Evolutionary conservation across 2,888 invertebrate genomes (phyloP).

Genomic region (Parnassius glacialis): DNA sequence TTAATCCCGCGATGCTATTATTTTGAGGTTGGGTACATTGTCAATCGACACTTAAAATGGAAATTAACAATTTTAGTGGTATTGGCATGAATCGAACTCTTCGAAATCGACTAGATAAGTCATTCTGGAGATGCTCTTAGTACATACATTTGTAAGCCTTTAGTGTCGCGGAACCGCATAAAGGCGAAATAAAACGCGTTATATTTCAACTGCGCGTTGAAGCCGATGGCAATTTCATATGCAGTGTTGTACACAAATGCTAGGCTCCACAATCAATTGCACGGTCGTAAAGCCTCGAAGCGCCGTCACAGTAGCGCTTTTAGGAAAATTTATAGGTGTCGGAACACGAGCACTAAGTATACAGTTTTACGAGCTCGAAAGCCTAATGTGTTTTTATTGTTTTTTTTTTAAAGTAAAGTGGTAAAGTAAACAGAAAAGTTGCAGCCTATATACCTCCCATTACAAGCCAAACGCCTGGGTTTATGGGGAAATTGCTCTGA

Average conservation of each 20-base stretch:
- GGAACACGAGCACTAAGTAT: constrained; percentile 15
- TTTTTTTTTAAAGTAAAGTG: not conserved
- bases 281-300: constrained; percentile 31
- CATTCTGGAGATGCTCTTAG: too few relatives aligned
- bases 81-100: too few relatives aligned
- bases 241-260: constrained; percentile 34
- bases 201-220: constrained; percentile 19
- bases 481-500: too few relatives aligned
- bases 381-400: constrained; percentile 6
- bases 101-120: too few relatives aligned
- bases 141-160: not conserved
- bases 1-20: too few relatives aligned
- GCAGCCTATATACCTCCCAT: too few relatives aligned
- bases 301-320: constrained; percentile 29
- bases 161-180: not conserved
- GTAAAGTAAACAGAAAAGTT: too few relatives aligned
- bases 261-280: constrained; percentile 30
- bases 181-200: constrained; percentile 22
- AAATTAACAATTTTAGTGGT: too few relatives aligned
- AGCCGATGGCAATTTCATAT: constrained; percentile 33
- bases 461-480: too few relatives aligned
- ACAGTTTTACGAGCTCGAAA: constrained; percentile 9
- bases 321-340: constrained; percentile 18
- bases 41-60: too few relatives aligned
- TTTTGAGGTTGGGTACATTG: too few relatives aligned